Conservation (phyloP, 1,140 invertebrate species). For the Brachionus rotundiformis region DNA sequence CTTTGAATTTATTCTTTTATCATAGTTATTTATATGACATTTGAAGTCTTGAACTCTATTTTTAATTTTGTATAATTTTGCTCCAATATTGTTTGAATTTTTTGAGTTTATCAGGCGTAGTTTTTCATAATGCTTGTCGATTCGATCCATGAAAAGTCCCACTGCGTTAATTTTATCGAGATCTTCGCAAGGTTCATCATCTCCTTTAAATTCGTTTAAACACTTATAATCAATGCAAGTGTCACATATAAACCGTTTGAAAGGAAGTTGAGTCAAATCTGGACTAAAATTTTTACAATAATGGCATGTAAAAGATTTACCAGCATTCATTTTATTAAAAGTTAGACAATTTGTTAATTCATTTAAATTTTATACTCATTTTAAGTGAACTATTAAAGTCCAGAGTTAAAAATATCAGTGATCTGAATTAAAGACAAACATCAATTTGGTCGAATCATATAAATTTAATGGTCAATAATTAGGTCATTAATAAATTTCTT, state of each 20-base stretch:
- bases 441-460: not conserved
- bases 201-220: conserved; percentile 11
- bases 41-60: conserved; percentile 10
- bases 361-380: not conserved
- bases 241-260: not conserved
- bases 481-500: not conserved
- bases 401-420: not conserved
- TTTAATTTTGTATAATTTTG: conserved; percentile 20
- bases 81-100: not conserved
- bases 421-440: not conserved
- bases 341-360: too few species aligned
- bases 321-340: conserved; percentile 6
- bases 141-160: conserved; percentile 15
- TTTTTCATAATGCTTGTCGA: conserved; percentile 5
- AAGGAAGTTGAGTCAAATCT: not conserved
- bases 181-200: not conserved
- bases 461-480: not conserved
- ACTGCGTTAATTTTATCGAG: conserved; percentile 19
- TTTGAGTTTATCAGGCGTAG: not conserved
- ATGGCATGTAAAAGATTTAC: conserved; percentile 1
- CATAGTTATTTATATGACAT: not conserved
- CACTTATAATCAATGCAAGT: conserved; percentile 20
- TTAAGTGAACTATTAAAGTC: not conserved
- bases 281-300: conserved; percentile 21
- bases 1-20: not conserved